A percentile compares a stretch with the other conserved stretches of the same genome.
Evolutionary conservation across 2,113 vertebrate genomes (phyloP).

Genomic region (Mirza zaza): DNA sequence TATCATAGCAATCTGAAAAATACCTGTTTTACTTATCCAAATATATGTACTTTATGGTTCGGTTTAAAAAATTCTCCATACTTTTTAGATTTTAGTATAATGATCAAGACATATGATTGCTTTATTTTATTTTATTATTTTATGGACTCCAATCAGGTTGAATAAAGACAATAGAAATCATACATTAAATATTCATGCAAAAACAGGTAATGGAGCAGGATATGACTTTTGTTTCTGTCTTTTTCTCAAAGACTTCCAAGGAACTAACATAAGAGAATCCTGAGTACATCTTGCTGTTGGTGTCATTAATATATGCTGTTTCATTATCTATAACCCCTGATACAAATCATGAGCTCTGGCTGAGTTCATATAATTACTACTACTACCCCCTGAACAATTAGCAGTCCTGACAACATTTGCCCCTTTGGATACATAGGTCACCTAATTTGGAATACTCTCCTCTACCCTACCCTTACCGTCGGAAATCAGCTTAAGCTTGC

Average conservation of each 20-base stretch:
- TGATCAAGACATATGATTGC: neutral
- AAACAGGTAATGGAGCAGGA: neutral
- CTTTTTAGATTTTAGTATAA: slow-evolving; percentile 10
- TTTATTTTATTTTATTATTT: slow-evolving; percentile 52
- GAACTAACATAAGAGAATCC: neutral
- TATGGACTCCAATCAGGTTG: neutral
- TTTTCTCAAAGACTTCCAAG: slow-evolving; percentile 1
- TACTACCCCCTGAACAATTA: neutral
- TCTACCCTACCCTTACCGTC: neutral
- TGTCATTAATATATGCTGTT: neutral
- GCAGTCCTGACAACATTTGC: neutral
- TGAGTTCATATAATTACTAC: neutral
- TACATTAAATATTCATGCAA: neutral
- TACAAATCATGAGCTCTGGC: neutral
- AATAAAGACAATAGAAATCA: neutral
- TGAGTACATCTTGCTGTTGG: neutral
- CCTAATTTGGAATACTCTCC: neutral
- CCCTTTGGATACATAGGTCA: neutral
- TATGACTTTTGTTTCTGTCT: neutral
- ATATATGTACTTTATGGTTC: neutral
- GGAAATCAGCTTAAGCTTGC: neutral
- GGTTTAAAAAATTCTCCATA: neutral
- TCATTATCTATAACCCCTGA: neutral
- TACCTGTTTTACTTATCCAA: neutral
- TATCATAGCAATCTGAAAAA: neutral